These are phyloP conservation scores for Ceryle rudis DNA, from an alignment of 2,797 vertebrate genomes.

Conservation along the genomic window DNA sequence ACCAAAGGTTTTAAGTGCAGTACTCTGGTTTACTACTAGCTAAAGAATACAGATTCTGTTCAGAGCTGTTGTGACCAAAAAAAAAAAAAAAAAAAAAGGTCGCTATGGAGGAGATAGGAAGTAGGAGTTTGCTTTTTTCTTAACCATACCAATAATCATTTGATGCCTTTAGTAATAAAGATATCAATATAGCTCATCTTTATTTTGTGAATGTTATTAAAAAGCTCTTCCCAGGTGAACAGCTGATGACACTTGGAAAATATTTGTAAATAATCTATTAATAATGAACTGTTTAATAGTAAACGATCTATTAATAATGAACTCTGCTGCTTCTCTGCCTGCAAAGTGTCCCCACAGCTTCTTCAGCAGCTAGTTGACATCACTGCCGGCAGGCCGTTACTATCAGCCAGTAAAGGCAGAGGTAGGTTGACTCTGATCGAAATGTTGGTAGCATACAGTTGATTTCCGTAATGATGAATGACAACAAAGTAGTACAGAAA, in stretches of 20 bases:
- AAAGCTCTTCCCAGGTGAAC: background rate
- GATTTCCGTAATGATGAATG: background rate
- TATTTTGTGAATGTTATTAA: background rate
- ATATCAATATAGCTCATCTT: background rate
- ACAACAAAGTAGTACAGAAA: background rate
- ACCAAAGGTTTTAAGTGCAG: background rate
- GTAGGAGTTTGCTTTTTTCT: background rate
- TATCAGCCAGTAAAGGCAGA: background rate
- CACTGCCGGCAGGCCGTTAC: background rate
- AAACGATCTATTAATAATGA: background rate
- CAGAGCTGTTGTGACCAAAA: background rate
- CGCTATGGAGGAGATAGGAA: background rate
- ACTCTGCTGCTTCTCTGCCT: background rate
- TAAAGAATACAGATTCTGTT: background rate
- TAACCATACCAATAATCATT: background rate
- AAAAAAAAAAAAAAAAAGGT: background rate
- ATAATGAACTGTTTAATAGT: background rate
- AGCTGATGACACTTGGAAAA: background rate
- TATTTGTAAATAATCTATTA: background rate
- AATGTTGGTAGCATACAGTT: fast-evolving
- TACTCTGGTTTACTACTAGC: background rate
- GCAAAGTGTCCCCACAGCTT: background rate
- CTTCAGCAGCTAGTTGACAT: background rate
- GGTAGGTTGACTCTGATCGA: background rate
- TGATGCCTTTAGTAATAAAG: background rate